Conservation (phyloP, 1,140 invertebrate species). For the Proctacanthus coquilletti region DNA sequence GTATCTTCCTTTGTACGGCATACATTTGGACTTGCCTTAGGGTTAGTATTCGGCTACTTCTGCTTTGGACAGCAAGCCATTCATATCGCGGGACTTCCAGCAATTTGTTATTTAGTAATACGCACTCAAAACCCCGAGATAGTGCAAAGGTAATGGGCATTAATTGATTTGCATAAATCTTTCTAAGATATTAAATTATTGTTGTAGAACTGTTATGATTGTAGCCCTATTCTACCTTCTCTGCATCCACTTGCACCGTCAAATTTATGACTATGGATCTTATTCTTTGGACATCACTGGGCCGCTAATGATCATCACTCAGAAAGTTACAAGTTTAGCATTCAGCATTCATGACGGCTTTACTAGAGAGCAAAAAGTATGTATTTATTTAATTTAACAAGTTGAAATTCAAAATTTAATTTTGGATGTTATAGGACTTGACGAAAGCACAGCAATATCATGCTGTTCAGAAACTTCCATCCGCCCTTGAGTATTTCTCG, state of each 20-base stretch:
- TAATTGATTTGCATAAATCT: constrained; percentile 5
- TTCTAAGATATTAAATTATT: constrained; percentile 13
- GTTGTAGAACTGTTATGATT: constrained; percentile 50
- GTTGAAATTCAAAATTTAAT: no score
- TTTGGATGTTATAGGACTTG: constrained; percentile 33
- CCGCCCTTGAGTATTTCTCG: constrained; percentile 66
- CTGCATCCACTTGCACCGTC: constrained; percentile 68
- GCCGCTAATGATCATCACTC: constrained; percentile 92
- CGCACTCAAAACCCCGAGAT: constrained; percentile 39
- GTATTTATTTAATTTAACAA: constrained; percentile 4
- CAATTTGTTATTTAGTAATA: constrained; percentile 58
- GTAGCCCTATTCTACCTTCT: constrained; percentile 71
- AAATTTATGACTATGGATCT: constrained; percentile 74
- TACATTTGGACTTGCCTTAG: constrained; percentile 55
- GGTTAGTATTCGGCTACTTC: constrained; percentile 66
- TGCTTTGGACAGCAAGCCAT: constrained; percentile 76
- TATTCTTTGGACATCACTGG: constrained; percentile 87
- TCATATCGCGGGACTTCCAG: constrained; percentile 56
- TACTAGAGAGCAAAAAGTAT: constrained; percentile 37
- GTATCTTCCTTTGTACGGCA: constrained; percentile 53
- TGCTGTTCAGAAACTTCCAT: constrained; percentile 46
- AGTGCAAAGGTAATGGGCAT: constrained; percentile 48
- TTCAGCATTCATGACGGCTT: constrained; percentile 83
- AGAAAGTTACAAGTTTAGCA: constrained; percentile 85
- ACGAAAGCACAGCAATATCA: constrained; percentile 52